A percentile compares a stretch with the other conserved stretches of the same genome.
These are phyloP conservation scores for Hypselothyrea guttata DNA, from an alignment of 2,888 invertebrate genomes.

Conservation along the genomic window DNA sequence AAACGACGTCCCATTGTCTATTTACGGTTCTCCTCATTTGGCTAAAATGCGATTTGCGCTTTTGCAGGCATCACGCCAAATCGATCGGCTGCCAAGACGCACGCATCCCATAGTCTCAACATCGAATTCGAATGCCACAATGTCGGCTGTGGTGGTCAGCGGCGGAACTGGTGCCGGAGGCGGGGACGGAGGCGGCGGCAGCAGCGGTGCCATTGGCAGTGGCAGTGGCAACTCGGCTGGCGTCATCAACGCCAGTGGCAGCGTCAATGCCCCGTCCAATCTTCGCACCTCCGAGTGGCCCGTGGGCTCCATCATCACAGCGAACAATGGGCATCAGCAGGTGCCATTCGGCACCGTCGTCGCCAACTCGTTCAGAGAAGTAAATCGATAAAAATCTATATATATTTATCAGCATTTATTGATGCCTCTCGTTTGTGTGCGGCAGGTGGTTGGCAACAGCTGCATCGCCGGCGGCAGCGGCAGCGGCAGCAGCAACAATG, in stretches of 20 bases:
- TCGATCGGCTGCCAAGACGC: conserved; percentile 93
- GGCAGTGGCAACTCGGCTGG: conserved; percentile 50
- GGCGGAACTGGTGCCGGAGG: conserved; percentile 71
- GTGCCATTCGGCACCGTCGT: conserved; percentile 80
- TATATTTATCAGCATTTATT: neutral
- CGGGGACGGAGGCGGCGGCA: conserved; percentile 49
- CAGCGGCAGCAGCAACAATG: conserved; percentile 63
- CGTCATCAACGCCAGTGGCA: conserved; percentile 59
- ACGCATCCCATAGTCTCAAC: conserved; percentile 87
- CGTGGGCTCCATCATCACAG: conserved; percentile 76
- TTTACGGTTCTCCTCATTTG: conserved; percentile 5
- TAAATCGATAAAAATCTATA: conserved; percentile 38
- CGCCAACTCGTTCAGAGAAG: conserved; percentile 81
- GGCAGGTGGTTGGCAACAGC: conserved; percentile 67
- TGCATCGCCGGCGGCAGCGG: conserved; percentile 61
- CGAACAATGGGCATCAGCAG: conserved; percentile 79
- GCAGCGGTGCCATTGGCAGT: conserved; percentile 57
- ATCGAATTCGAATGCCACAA: conserved; percentile 84
- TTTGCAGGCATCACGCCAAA: conserved; percentile 90
- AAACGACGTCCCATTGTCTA: conserved; percentile 5
- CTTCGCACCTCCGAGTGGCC: conserved; percentile 81
- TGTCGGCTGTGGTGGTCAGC: conserved; percentile 82
- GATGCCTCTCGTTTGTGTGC: conserved; percentile 5
- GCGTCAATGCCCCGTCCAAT: conserved; percentile 58
- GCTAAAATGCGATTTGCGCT: conserved; percentile 21